Evolutionary conservation across 2,113 vertebrate genomes (phyloP).

Genomic region (Pangasianodon hypophthalmus): DNA sequence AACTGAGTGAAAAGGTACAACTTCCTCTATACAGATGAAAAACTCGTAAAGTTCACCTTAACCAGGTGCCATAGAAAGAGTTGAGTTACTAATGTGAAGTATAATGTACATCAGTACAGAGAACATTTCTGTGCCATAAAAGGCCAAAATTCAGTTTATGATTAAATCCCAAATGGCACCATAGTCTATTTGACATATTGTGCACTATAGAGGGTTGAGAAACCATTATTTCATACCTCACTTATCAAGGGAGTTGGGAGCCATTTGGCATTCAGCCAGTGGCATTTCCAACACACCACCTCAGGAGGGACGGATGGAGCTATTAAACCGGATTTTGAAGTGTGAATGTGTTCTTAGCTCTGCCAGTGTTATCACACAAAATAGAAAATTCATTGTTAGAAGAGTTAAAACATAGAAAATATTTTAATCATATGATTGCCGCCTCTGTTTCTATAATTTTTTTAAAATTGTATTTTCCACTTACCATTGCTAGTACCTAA

Average conservation of each 20-base stretch:
- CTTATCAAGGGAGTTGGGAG: conserved; percentile 29
- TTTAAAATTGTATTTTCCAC: too few relatives aligned
- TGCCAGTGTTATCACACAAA: not conserved
- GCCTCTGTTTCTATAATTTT: too few relatives aligned
- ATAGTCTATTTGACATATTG: conserved; percentile 14
- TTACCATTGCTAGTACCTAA: not conserved
- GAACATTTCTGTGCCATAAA: not conserved
- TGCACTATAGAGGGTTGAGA: conserved; percentile 5
- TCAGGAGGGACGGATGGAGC: conserved; percentile 11
- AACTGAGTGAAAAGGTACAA: not conserved
- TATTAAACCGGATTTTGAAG: conserved; percentile 13
- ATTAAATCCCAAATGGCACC: conserved; percentile 22
- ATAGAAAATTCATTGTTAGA: not conserved
- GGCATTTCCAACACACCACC: conserved; percentile 24
- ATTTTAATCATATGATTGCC: not conserved
- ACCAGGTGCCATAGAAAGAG: not conserved
- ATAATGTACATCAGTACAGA: not conserved
- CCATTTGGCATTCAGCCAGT: conserved; percentile 29
- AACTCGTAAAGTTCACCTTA: not conserved
- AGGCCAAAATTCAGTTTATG: conserved; percentile 22
- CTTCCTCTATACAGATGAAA: not conserved
- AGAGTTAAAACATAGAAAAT: not conserved
- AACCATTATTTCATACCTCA: conserved; percentile 34
- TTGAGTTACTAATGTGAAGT: not conserved
- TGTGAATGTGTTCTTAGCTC: not conserved